Evolutionary conservation across 2,113 vertebrate genomes (phyloP).

Genomic region (Lepisosteus osseus): DNA sequence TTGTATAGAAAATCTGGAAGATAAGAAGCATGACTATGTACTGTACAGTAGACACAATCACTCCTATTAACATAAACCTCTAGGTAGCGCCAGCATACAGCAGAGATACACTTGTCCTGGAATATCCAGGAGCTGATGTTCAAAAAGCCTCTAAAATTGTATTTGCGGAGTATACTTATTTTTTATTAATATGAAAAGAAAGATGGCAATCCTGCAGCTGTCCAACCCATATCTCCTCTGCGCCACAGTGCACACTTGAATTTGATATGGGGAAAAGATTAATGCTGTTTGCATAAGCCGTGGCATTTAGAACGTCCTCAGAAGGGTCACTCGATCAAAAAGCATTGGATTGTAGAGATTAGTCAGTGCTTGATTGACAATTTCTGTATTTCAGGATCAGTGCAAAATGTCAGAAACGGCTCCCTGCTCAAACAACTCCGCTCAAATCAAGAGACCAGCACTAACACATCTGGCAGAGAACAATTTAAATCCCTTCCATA

Average conservation of each 20-base stretch:
- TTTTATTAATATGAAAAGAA: background rate
- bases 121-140: no score
- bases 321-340: background rate
- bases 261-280: constrained; percentile 1
- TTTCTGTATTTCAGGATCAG: background rate
- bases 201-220: background rate
- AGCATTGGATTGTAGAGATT: background rate
- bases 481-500: no score
- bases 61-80: background rate
- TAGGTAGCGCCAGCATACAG: background rate
- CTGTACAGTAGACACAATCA: no score
- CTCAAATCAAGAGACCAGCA: no score
- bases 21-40: no score
- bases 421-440: no score
- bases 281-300: background rate
- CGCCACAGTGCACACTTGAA: background rate
- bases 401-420: background rate
- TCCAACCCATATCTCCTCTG: background rate
- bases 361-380: background rate
- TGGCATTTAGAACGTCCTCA: background rate
- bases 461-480: no score
- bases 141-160: no score
- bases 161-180: background rate
- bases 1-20: no score
- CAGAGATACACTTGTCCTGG: no score